These are phyloP conservation scores for Bucco capensis DNA, from an alignment of 2,113 vertebrate species.

Conservation along the genomic window DNA sequence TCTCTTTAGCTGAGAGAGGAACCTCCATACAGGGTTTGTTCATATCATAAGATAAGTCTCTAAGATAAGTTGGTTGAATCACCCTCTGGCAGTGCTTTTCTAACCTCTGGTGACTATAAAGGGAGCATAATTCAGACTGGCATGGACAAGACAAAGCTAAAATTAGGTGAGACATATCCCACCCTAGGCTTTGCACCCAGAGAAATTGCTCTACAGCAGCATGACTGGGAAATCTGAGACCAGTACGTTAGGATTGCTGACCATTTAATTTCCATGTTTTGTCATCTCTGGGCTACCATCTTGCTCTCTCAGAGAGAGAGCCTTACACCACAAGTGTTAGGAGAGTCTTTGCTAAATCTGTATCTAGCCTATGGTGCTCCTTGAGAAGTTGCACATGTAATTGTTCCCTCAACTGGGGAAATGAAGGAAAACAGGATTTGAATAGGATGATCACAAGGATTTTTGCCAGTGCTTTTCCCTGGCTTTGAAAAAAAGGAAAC, in stretches of 20 bases:
- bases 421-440: neutral
- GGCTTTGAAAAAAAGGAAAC: neutral
- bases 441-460: neutral
- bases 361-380: neutral
- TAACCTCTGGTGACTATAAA: neutral
- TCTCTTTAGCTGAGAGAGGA: neutral
- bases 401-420: neutral
- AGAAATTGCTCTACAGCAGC: neutral
- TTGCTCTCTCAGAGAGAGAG: neutral
- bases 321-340: neutral
- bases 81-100: conserved; percentile 7
- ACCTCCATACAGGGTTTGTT: neutral
- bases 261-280: neutral
- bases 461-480: neutral
- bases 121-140: conserved; percentile 16
- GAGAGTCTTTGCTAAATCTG: neutral
- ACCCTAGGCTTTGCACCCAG: neutral
- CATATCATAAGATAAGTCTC: neutral
- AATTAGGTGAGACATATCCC: conserved; percentile 18
- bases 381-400: accelerated
- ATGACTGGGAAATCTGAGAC: neutral
- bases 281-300: neutral
- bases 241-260: neutral
- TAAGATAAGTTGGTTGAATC: conserved; percentile 41
- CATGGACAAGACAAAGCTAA: conserved; percentile 34